Evolutionary conservation across 1,140 invertebrate species (phyloP), one percentile per base, ranked within the genome.

Genomic region (Lasaia peninsularis): DNA sequence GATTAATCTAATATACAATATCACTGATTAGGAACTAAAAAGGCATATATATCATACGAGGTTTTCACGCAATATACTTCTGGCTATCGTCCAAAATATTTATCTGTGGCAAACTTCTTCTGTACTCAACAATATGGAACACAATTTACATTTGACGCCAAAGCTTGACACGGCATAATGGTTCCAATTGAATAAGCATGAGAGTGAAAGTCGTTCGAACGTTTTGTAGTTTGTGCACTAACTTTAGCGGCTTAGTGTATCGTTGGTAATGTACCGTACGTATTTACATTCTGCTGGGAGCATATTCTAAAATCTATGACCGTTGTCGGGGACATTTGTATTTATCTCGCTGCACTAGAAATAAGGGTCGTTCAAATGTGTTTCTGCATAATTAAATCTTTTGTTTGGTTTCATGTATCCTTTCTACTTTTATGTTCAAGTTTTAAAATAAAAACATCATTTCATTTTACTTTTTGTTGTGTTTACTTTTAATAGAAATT

Each of bases 81-180:
- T 63, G 61, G 61, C 56, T 14, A 51, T 33, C 40, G 21, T 58
- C 61, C 61, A 63, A 58, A 63, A 63, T 63, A 63, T 61, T 61
- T 63, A 63, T 63, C 61, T 58, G 52, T 52, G 61, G 52, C 57
- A 58, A 63, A 61, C 53, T 56, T 61, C 53, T 61, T 61, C 53
- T 56, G 37, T 63, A 24, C 49, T 49, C 50, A 52, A 52, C 21
- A 11, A 28, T 52, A 16, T 31, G 10, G 24, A 16, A 10, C 24
- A 31, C n/a, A 28, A 52, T 52, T 52, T 31, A 32, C 20, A 32
- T 32, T 52, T 32, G 9, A 1, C 14, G 16, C 16, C 9, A 4
- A 33, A 10, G 24, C 10, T 33, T 32, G 28, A 12, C 24, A 10
- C 50, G 7, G 50, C 12, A 31, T 5, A 16, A 32, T 52, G 4